phyloP scores from a whole-genome alignment of 2,888 invertebrate genomes.

The Pachycephus smyrnensis region DNA sequence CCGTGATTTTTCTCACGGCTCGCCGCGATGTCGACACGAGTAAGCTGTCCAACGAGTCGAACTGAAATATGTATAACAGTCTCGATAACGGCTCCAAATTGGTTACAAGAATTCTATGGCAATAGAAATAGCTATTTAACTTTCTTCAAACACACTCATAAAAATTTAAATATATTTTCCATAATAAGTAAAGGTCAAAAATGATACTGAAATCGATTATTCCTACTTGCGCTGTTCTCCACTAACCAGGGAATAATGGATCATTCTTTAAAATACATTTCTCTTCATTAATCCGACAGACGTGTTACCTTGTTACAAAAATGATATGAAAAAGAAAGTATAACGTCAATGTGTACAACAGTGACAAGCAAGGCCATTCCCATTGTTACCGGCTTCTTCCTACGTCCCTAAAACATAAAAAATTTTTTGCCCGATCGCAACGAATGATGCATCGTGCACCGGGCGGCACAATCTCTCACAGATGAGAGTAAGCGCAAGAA shows the following conservation, averaged over 20 bases:
- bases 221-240: background rate
- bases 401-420: background rate
- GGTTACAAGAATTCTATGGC: background rate
- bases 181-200: background rate
- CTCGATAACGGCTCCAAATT: background rate
- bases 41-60: background rate
- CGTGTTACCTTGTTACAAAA: background rate
- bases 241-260: background rate
- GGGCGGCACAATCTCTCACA: background rate
- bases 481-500: background rate
- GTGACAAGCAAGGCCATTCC: background rate
- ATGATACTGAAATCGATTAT: background rate
- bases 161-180: background rate
- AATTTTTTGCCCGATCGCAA: background rate
- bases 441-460: background rate
- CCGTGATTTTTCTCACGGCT: conserved; percentile 1
- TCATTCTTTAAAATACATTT: background rate
- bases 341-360: background rate
- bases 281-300: background rate
- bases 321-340: background rate
- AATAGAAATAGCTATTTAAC: background rate
- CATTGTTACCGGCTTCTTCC: background rate
- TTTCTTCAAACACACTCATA: background rate
- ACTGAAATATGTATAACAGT: background rate
- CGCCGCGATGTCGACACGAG: background rate